A percentile compares a stretch with the other conserved stretches of the same genome.
Evolutionary conservation across 1,140 invertebrate species (phyloP).

Genomic region (Trissolcus basalis): DNA sequence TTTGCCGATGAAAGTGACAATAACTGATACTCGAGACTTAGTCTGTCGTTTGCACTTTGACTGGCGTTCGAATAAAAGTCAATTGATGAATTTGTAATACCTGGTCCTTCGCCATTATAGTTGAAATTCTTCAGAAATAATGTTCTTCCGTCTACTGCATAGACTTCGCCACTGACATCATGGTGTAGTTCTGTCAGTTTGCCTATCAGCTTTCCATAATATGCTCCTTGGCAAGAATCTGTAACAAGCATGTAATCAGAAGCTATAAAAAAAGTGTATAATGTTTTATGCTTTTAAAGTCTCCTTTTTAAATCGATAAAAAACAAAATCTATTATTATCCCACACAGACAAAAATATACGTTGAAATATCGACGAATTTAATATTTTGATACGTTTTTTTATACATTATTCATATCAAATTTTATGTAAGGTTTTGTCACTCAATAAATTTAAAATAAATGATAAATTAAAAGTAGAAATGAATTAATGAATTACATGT

Average conservation of each 20-base stretch:
- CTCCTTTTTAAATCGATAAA: not conserved
- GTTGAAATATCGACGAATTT: too few species aligned
- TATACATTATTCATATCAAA: too few species aligned
- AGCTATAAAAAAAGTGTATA: slow-evolving; percentile 2
- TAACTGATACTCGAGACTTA: not conserved
- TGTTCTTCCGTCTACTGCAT: slow-evolving; percentile 90
- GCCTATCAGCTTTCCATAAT: slow-evolving; percentile 87
- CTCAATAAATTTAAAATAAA: too few species aligned
- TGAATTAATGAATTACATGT: too few species aligned
- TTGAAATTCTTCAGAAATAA: slow-evolving; percentile 91
- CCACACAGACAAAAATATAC: too few species aligned
- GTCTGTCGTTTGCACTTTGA: too few species aligned
- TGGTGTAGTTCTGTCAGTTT: slow-evolving; percentile 87
- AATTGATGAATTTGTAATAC: slow-evolving; percentile 72
- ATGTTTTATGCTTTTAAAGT: not conserved
- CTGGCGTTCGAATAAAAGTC: too few species aligned
- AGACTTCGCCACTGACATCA: slow-evolving; percentile 89
- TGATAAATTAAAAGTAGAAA: too few species aligned
- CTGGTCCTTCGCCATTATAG: slow-evolving; percentile 92
- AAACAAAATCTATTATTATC: too few species aligned
- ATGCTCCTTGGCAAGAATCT: slow-evolving; percentile 74
- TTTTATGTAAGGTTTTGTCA: too few species aligned
- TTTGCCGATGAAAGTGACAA: slow-evolving; percentile 55
- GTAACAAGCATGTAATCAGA: slow-evolving; percentile 34
- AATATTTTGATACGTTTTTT: too few species aligned